phyloP scores from a whole-genome alignment of 2,797 vertebrate genomes.

The Columba guinea region DNA sequence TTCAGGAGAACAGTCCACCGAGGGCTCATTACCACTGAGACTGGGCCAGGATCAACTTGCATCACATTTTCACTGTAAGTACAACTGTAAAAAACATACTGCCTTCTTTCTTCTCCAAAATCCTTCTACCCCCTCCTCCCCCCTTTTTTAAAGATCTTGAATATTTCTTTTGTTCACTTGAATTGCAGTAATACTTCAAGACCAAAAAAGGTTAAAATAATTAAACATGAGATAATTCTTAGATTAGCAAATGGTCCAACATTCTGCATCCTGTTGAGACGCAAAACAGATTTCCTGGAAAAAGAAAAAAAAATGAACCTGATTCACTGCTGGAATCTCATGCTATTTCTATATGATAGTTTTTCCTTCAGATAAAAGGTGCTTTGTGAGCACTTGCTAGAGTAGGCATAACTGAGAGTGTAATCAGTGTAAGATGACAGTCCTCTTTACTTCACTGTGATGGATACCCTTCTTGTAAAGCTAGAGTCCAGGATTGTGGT shows the following conservation, averaged over 20 bases:
- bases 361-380: conserved; percentile 27
- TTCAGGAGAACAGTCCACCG: conserved; percentile 84
- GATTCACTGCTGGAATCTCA: background rate
- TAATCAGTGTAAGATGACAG: conserved; percentile 13
- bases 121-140: fast-evolving
- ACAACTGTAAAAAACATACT: background rate
- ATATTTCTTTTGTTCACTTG: background rate
- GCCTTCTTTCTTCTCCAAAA: background rate
- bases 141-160: background rate
- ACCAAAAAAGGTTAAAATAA: conserved; percentile 14
- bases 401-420: background rate
- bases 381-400: conserved; percentile 16
- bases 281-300: conserved; percentile 16
- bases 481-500: background rate
- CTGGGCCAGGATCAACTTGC: conserved; percentile 77
- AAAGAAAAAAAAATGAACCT: background rate
- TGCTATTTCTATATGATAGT: conserved; percentile 29
- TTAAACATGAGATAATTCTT: background rate
- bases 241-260: background rate
- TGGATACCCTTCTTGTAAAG: conserved; percentile 31
- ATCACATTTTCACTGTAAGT: conserved; percentile 86
- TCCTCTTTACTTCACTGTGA: conserved; percentile 30
- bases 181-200: background rate
- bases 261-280: conserved; percentile 20
- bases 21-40: conserved; percentile 85